Percentiles rank a stretch among this genome's conserved stretches.
These are phyloP conservation scores for Apostichopus japonicus DNA, from an alignment of 35 echinoderm and acorn worm genomes.

Conservation along the genomic window DNA sequence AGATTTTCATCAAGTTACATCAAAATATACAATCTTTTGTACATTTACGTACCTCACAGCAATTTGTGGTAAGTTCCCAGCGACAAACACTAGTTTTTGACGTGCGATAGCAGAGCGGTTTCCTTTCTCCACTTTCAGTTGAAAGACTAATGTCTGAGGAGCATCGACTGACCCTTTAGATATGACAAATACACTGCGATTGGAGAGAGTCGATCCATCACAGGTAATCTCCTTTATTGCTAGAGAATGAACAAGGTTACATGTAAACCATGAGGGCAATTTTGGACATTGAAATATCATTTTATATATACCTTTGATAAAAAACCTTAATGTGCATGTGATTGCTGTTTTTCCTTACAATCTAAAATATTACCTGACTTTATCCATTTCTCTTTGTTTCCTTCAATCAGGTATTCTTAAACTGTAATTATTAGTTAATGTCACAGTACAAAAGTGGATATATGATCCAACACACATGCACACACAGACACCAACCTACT, in stretches of 20 bases:
- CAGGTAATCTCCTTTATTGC: not conserved
- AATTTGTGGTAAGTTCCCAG: not conserved
- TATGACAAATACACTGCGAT: not conserved
- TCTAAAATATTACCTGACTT: too few species aligned
- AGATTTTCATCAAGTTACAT: not conserved
- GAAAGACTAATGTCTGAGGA: not conserved
- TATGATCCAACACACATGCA: too few species aligned
- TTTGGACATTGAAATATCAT: too few species aligned
- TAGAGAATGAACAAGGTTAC: not conserved
- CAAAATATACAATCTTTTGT: too few species aligned
- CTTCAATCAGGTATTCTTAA: too few species aligned
- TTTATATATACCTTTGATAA: too few species aligned
- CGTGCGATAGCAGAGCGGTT: not conserved
- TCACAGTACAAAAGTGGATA: too few species aligned
- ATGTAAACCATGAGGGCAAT: not conserved
- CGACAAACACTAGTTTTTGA: not conserved
- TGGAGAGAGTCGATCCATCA: conserved; percentile 5
- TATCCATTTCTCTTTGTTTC: too few species aligned
- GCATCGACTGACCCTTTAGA: not conserved
- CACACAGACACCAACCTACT: too few species aligned
- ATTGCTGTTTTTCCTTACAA: too few species aligned
- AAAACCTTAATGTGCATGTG: too few species aligned
- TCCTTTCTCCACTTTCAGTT: not conserved
- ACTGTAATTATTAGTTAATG: too few species aligned
- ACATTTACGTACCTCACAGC: not conserved